Base-by-base conservation (phyloP, 2,888 invertebrate genomes). In the Pedicia rivosa region DNA sequence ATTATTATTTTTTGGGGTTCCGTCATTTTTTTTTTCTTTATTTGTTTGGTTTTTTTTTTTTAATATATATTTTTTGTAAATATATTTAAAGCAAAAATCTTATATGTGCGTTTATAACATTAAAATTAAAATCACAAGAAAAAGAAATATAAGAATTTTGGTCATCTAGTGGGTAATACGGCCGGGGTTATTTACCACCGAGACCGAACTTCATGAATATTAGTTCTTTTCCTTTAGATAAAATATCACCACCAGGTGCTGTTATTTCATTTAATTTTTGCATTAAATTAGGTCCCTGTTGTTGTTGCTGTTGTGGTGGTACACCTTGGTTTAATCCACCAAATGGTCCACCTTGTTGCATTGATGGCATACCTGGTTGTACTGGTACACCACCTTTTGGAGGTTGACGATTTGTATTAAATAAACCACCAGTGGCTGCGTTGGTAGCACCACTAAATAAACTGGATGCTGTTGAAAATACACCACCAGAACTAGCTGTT, bases 131-230 rank as follows among this genome's bases (percentile, higher is more conserved):
- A 20, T 20, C 8, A 6, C 8, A 20, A 20, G 8, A 20, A 6
- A 20, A 20, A 20, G 8, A 20, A 20, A 20, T 20, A 6, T 20
- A 20, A 32, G 20, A 32, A 32, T 20, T 32, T 32, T 20, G 32
- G 13, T 32, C 19, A 32, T 32, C 32, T 32, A 34, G 17, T n/a
- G 14, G 14, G 14, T 20, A 22, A 35, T 32, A 36, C 56, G 57
- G 54, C 57, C 55, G 55, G 59, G 59, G 61, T 71, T 73, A 73
- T 72, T 73, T 73, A 55, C 78, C 78, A 54, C 83, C 82, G 50
- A 88, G 72, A 47, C 88, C 88, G 62, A 90, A 90, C 66, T 84
- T 84, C 79, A 88, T 88, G 64, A 90, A 88, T 60, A 88, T 84
- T 48, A 88, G 76, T 68, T 88, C 88, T 66, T 90, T 88, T 54